Conservation (phyloP, 2,888 invertebrate species). For the Dinocampus coccinellae region DNA sequence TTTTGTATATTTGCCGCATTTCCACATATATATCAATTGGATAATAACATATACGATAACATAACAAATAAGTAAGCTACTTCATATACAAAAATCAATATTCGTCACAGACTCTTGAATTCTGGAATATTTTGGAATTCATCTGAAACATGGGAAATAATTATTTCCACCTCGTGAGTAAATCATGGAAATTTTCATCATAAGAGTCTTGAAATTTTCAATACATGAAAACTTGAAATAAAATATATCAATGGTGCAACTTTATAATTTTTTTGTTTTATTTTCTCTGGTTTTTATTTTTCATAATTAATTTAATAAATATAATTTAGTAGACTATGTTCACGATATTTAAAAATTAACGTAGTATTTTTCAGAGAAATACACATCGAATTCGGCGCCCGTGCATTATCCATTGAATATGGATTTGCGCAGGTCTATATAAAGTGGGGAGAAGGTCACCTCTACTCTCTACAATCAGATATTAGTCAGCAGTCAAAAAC, state of each 20-base stretch:
- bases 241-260: no score
- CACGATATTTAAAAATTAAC: neutral
- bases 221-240: no score
- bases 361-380: neutral
- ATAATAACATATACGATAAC: neutral
- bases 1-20: neutral
- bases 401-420: constrained; percentile 25
- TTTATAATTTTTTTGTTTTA: no score
- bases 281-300: no score
- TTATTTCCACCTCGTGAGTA: no score
- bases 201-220: no score
- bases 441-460: constrained; percentile 66
- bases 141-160: no score
- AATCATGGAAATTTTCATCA: no score
- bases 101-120: no score
- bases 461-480: constrained; percentile 55
- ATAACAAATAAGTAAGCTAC: neutral
- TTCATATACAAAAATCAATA: no score
- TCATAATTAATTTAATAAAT: no score
- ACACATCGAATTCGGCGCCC: constrained; percentile 8
- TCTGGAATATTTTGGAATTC: no score
- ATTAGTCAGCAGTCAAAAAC: constrained; percentile 57
- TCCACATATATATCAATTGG: neutral
- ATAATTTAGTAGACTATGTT: neutral
- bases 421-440: constrained; percentile 50